A percentile compares a stretch with the other conserved stretches of the same genome.
phyloP scores from a whole-genome alignment of 2,888 invertebrate species.

The Trissonchulus sp. region DNA sequence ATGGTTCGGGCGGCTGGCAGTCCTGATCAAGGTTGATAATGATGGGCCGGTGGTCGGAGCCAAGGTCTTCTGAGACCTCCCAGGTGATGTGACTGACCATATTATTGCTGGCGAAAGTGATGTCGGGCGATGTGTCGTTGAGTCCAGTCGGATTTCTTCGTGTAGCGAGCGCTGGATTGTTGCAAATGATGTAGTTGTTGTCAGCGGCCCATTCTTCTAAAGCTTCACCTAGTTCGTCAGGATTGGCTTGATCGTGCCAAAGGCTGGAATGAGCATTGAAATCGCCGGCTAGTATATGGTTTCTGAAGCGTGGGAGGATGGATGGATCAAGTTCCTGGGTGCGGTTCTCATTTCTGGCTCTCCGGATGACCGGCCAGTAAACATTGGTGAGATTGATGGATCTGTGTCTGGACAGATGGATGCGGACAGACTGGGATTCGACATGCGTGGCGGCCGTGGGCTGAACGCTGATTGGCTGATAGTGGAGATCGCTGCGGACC shows the following conservation, averaged over 20 bases:
- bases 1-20: too few relatives aligned
- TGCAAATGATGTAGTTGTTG: not conserved
- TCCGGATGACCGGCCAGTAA: not conserved
- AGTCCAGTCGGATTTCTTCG: not conserved
- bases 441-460: too few relatives aligned
- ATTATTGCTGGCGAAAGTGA: not conserved
- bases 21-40: not conserved
- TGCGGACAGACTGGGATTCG: not conserved
- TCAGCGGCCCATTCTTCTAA: not conserved
- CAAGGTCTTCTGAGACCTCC: not conserved
- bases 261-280: not conserved
- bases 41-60: not conserved
- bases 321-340: not conserved
- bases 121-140: not conserved
- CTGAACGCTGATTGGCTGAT: not conserved
- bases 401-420: not conserved
- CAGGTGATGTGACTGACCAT: not conserved
- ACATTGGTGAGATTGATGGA: not conserved
- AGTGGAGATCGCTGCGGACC: not conserved
- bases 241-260: not conserved
- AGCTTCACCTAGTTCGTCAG: not conserved
- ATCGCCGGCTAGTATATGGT: not conserved
- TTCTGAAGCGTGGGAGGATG: not conserved
- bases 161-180: conserved; percentile 1
- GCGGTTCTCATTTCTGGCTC: not conserved